Percentiles rank a stretch among this genome's conserved stretches.
phyloP scores from a whole-genome alignment of 2,113 vertebrate genomes.

The Balaeniceps rex region DNA sequence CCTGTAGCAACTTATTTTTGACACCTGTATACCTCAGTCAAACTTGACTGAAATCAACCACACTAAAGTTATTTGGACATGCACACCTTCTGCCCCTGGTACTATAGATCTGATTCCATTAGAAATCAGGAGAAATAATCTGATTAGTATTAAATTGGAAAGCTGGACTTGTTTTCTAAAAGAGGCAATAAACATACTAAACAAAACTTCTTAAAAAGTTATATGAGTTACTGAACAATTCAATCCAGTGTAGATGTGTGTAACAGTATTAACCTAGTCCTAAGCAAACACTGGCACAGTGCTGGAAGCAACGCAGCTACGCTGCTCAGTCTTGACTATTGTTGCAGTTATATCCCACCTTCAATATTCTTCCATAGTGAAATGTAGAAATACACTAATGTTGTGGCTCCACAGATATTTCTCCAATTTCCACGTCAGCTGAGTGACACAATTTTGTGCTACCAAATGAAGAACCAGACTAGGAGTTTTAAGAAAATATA shows the following conservation, averaged over 20 bases:
- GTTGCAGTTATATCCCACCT: neutral
- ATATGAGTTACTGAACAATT: neutral
- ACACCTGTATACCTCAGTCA: neutral
- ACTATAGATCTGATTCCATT: neutral
- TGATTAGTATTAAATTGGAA: neutral
- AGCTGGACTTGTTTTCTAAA: neutral
- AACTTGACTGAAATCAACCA: neutral
- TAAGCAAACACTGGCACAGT: neutral
- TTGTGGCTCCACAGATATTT: neutral
- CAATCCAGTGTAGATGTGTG: neutral
- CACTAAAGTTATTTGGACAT: neutral
- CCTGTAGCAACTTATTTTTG: neutral
- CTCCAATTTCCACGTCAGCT: neutral
- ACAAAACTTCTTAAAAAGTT: neutral
- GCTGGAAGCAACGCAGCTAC: neutral
- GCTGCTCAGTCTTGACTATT: neutral
- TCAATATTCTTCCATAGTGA: neutral
- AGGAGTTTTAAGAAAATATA: neutral
- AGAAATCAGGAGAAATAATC: neutral
- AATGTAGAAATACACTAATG: neutral
- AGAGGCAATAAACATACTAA: neutral
- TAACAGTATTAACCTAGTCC: neutral
- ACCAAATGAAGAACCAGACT: neutral
- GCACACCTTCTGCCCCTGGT: neutral
- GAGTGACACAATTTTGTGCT: neutral